Evolutionary conservation across 2,888 invertebrate genomes (phyloP), one percentile per base, ranked within the genome.

Genomic region (Cremastinae sp.): DNA sequence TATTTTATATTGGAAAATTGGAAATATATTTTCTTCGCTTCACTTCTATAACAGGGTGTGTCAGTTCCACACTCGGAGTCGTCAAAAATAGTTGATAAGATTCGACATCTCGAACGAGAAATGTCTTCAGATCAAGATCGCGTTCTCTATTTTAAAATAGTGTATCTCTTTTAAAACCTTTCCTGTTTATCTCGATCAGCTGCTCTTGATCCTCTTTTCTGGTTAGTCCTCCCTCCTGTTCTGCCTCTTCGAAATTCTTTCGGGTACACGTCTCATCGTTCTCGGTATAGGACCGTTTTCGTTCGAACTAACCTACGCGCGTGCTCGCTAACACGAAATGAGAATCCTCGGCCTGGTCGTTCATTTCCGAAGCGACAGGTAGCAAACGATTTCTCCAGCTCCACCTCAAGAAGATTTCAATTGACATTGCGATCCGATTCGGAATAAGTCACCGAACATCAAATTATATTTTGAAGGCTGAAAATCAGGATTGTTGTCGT

Each of bases 191-290:
- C 72, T 64, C 39, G 53, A 73, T 76, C 72, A 28, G 35, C 56
- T 53, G 68, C 64, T 76, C 53, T 12, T 61, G 65, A 74, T 70
- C 55, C 28, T 71, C 70, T 49, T 75, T 58, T 20, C 49, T 16
- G 41, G 64, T 53, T 49, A 58, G 39, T 47, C 49, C 37, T n/a
- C n/a, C n/a, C n/a, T 22, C 35, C 61, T 49, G 9, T 4, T 18
- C 58, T 14, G 53, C 51, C 72, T 58, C 28, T 68, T 59, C 72
- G 18, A 51, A 53, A 72, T 72, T 69, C 58, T 41, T 69, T 62
- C 12, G 14, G 16, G 14, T 14, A 10, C 51, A 37, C n/a, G 28
- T 35, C 49, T 14, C n/a, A n/a, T n/a, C 14, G 47, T 61, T 61
- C 39, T 35, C 12, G 12, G 49, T 65, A 41, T 47, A 56, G 47